phyloP scores from a whole-genome alignment of 2,797 vertebrate genomes.

The Sebastes hubbsi region DNA sequence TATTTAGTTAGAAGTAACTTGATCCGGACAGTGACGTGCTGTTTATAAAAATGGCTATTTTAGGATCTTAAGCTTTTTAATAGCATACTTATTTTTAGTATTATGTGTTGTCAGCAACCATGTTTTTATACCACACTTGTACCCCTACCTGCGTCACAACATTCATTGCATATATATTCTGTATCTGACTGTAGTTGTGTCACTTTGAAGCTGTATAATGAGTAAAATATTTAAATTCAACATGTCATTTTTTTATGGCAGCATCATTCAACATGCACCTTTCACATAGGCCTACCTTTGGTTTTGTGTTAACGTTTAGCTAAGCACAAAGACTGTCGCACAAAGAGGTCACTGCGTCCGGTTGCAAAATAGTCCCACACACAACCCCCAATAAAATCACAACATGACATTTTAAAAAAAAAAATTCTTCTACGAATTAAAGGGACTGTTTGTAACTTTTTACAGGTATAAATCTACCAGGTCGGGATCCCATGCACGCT shows the following conservation, averaged over 20 bases:
- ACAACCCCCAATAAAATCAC: background rate
- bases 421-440: background rate
- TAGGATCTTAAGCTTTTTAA: background rate
- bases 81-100: background rate
- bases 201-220: background rate
- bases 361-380: background rate
- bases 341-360: background rate
- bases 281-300: background rate
- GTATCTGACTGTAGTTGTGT: background rate
- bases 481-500: too few species aligned
- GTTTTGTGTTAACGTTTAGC: background rate
- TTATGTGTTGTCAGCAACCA: background rate
- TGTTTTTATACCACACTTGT: background rate
- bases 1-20: background rate
- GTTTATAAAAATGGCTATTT: conserved; percentile 9
- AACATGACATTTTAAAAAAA: background rate
- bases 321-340: background rate
- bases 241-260: background rate
- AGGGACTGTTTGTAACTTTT: too few species aligned
- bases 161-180: background rate
- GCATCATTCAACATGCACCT: background rate
- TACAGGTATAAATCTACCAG: too few species aligned
- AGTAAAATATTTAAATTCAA: background rate
- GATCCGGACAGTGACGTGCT: background rate
- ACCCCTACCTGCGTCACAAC: background rate